Conservation (phyloP, 1,140 invertebrate genomes). For the Cyclargus thomasi region DNA sequence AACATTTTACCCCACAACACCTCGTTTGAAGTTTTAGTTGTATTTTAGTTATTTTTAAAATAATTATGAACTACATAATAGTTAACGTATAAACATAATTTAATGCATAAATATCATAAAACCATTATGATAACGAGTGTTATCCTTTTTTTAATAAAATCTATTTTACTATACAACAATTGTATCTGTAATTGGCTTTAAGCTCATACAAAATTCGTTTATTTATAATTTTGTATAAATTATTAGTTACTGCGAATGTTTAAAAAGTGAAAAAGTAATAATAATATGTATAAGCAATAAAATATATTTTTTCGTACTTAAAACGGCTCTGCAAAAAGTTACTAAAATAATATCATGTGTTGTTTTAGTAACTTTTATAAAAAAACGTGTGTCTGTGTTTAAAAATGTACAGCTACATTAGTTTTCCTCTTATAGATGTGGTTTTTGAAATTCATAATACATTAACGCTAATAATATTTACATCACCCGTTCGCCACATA, state of each 20-base stretch:
- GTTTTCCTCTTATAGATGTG: constrained; percentile 13
- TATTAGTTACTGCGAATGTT: background rate
- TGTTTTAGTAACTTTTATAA: too few species aligned
- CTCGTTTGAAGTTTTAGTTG: background rate
- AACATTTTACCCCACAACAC: background rate
- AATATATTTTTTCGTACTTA: background rate
- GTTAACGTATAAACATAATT: background rate
- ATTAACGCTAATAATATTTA: constrained; percentile 17
- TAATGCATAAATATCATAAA: background rate
- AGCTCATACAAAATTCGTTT: background rate
- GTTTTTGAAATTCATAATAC: constrained; percentile 24
- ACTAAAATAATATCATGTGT: background rate
- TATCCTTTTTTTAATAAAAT: background rate
- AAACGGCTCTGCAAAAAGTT: background rate
- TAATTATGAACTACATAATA: background rate
- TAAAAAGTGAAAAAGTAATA: background rate
- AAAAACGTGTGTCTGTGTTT: too few species aligned
- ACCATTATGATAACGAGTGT: too few species aligned
- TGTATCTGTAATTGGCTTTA: background rate
- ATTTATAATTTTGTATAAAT: too few species aligned
- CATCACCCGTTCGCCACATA: constrained; percentile 17
- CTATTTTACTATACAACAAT: background rate
- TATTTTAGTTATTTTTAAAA: background rate
- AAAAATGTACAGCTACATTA: background rate
- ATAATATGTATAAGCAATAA: background rate